Evolutionary conservation across 1,140 invertebrate species (phyloP), one percentile per base, ranked within the genome.

Genomic region (Melitaea cinxia): DNA sequence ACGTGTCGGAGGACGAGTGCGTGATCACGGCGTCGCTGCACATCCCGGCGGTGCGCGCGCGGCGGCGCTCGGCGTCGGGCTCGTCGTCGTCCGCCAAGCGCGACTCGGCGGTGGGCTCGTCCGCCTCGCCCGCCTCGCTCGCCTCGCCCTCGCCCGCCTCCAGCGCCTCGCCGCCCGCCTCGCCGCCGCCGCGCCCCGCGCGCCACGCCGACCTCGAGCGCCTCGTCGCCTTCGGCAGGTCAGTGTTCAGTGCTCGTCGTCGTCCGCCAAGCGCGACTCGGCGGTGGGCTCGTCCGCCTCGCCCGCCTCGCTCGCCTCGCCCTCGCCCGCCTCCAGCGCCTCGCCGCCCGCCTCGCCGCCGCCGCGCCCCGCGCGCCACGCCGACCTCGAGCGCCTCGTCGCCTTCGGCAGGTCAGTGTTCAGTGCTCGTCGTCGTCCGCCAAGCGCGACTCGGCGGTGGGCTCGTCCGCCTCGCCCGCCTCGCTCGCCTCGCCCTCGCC

Each of bases 11-110:
- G 65, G 91, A 92, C 74, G 89, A 91, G 73, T 94, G 94, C 76
- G 94, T 96, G 3, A 96, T 97, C 68, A 96, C 95, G 0, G 96
- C 95, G 0, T 96, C 95, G 71, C 92, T 97, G 3, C 96, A 95
- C 65, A 95, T 97, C 80, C 95, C 95, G 0, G 91, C 75, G 7
- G 59, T 78, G 47, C 77, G 80, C 0, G 71, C 80, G 17, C 68
- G 80, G 4, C 72, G 80, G 1, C 72, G 82, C 15, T 86, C 84
- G 33, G 76, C 83, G 1, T 86, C 85, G n/a, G 83, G 83, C 39
- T 85, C 82, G 1, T 82, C 82, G 14, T 80, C 82, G 2, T 83
- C 79, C 3, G 72, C 75, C 42, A 83, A 83, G 64, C 73, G 86
- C 0, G 86, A 89, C 73, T 87, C 86, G 2, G 86, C 86, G 0